Evolutionary conservation across 2,888 invertebrate genomes (phyloP).

Genomic region (Spilosoma lubricipeda): DNA sequence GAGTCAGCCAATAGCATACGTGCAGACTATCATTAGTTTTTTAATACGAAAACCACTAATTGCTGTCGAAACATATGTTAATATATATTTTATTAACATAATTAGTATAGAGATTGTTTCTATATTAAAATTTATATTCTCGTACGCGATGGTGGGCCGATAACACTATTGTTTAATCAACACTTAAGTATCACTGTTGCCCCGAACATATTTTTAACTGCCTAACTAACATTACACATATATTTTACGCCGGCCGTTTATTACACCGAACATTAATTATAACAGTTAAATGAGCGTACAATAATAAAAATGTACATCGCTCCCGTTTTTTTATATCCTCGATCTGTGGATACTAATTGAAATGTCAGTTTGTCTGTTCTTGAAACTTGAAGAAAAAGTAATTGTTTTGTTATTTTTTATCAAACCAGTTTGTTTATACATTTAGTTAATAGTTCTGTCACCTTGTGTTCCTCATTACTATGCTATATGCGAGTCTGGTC

Average conservation of each 20-base stretch:
- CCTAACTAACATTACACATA: constrained; percentile 47
- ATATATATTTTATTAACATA: constrained; percentile 38
- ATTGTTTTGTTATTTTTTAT: not conserved
- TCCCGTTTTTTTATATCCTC: constrained; percentile 61
- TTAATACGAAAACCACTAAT: constrained; percentile 3
- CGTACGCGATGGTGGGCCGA: constrained; percentile 38
- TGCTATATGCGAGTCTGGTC: too few species aligned
- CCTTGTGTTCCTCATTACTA: too few species aligned
- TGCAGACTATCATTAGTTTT: not conserved
- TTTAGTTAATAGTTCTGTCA: not conserved
- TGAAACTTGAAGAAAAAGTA: not conserved
- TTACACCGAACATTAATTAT: constrained; percentile 78
- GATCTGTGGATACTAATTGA: constrained; percentile 28
- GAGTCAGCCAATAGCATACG: too few species aligned
- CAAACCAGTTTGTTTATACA: not conserved
- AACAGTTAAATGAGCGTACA: constrained; percentile 77
- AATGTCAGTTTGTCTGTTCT: constrained; percentile 32
- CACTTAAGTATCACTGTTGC: constrained; percentile 51
- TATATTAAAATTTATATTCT: constrained; percentile 48
- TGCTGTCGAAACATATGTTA: constrained; percentile 15
- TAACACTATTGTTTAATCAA: constrained; percentile 51
- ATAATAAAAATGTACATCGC: constrained; percentile 77
- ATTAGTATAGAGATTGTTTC: constrained; percentile 51
- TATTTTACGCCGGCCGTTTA: constrained; percentile 69
- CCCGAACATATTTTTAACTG: constrained; percentile 54